A percentile compares a stretch with the other conserved stretches of the same genome.
Conservation (phyloP, 2,113 vertebrate species). For the Ptilonorhynchus violaceus region DNA sequence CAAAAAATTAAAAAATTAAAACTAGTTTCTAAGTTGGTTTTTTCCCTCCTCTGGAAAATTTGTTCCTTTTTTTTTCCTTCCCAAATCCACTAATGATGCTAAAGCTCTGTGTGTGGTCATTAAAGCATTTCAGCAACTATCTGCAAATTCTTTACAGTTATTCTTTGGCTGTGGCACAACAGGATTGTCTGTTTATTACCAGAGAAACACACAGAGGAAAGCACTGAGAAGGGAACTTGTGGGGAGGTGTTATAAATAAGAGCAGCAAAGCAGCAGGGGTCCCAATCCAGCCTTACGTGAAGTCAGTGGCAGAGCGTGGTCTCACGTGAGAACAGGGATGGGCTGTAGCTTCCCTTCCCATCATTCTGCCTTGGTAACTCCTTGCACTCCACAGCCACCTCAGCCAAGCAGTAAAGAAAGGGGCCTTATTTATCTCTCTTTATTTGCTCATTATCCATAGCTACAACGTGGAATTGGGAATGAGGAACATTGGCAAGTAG, state of each 20-base stretch:
- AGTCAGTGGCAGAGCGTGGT: not conserved
- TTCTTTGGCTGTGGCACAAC: not conserved
- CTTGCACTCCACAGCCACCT: not conserved
- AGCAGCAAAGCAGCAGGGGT: not conserved
- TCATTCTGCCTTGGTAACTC: not conserved
- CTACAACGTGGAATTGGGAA: not conserved
- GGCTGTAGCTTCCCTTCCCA: not conserved
- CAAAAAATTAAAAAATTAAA: not conserved
- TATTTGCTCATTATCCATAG: not conserved
- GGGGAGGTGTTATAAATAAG: not conserved
- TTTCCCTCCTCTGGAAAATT: not conserved
- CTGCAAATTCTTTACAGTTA: not conserved
- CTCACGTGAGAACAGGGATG: not conserved
- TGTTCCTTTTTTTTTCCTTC: not conserved
- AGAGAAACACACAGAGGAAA: not conserved
- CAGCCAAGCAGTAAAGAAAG: not conserved
- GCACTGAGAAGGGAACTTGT: not conserved
- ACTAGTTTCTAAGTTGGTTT: not conserved
- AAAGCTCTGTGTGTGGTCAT: constrained; percentile 35
- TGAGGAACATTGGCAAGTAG: not conserved
- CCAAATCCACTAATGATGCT: not conserved
- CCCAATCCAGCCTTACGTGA: not conserved
- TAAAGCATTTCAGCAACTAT: constrained; percentile 15
- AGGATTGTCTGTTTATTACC: not conserved
- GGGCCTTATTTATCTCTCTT: not conserved